Evolutionary conservation across 2,797 vertebrate species (phyloP), one percentile per base, ranked within the genome.

Genomic region (Pangasius krempfi): DNA sequence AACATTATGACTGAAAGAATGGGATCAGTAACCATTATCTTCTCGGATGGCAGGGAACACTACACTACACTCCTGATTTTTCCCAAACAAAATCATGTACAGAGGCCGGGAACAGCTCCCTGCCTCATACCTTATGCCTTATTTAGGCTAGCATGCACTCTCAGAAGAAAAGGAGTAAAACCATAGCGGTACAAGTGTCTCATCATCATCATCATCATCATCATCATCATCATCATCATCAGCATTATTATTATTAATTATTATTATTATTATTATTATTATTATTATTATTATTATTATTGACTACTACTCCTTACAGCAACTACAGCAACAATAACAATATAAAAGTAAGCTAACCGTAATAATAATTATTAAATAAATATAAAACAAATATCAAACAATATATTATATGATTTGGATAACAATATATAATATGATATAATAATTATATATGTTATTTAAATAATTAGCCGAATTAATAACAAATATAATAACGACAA

Each of bases 1-100:
- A 97, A 97, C 95, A 97, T 97, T 96, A 96, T 97, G 96, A 97
- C 96, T 96, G 95, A 95, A 97, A 96, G 95, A 96, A 95, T 93
- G 95, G 95, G 95, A 96, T 96, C 95, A 95, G 95, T 95, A 96
- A 96, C 94, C 96, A 96, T 97, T 97, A 97, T 96, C 95, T 94
- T 96, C 96, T 97, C 95, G 93, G 94, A 94, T 95, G 94, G 95
- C 96, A 95, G 92, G 94, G 95, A 95, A 95, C 95, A 95, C 92
- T 66, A 79, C 82, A 68, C 27, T 33, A 79, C 94, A 93, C 93
- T 91, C 89, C 95, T 96, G 96, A 95, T 96, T 96, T 96, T 95
- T 94, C 94, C 79, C 94, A 94, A 95, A 97, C 94, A 95, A 93
- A 92, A 94, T 88, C 90, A 91, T 91, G 88, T 7, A 75, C 68